phyloP scores from a whole-genome alignment of 2,888 invertebrate genomes.

The Phoenoteleia sp. region DNA sequence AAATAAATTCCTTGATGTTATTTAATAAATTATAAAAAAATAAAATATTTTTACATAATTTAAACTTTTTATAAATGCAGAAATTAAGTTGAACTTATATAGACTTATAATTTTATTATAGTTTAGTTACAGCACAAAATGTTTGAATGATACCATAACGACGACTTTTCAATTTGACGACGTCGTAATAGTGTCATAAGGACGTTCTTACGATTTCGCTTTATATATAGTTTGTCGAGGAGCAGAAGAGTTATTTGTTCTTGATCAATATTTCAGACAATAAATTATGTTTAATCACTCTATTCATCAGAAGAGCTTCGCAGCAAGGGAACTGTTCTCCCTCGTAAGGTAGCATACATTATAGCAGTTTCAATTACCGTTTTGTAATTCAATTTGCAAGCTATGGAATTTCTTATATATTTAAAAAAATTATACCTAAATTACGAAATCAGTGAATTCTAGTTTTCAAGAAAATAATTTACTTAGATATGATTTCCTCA shows the following conservation, averaged over 20 bases:
- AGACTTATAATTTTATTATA: no score
- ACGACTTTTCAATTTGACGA: slow-evolving; percentile 37
- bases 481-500: no score
- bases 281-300: slow-evolving; percentile 31
- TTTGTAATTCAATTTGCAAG: slow-evolving; percentile 10
- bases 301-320: slow-evolving; percentile 12
- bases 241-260: slow-evolving; percentile 28
- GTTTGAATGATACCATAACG: slow-evolving; percentile 41
- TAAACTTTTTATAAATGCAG: no score
- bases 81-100: no score
- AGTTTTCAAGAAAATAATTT: no score
- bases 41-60: no score
- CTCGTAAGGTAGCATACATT: neutral
- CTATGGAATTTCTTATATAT: no score
- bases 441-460: no score
- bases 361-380: slow-evolving; percentile 5
- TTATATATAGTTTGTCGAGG: slow-evolving; percentile 16
- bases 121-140: slow-evolving; percentile 17
- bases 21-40: no score
- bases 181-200: slow-evolving; percentile 22
- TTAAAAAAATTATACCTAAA: no score
- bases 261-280: slow-evolving; percentile 22
- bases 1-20: no score
- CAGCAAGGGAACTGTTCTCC: neutral
- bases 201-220: slow-evolving; percentile 17